phyloP scores from a whole-genome alignment of 2,888 invertebrate species.

The Caradrina clavipalpis region DNA sequence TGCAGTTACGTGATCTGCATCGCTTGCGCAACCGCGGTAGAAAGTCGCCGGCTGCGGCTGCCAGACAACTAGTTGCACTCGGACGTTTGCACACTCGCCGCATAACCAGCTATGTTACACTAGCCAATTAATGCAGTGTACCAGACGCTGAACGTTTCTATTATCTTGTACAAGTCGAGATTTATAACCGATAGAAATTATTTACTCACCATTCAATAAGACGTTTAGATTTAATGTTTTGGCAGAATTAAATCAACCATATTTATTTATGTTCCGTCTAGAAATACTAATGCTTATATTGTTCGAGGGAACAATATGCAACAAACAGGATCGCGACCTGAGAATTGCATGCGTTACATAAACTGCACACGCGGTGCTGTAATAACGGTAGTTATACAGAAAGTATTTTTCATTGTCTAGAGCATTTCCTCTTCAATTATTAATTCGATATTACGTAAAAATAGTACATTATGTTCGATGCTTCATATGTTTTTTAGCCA shows the following conservation, averaged over 20 bases:
- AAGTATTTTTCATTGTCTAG: constrained; percentile 88
- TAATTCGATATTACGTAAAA: constrained; percentile 78
- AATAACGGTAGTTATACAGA: constrained; percentile 80
- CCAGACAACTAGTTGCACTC: constrained; percentile 84
- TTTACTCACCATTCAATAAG: constrained; percentile 51
- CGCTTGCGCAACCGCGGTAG: constrained; percentile 88
- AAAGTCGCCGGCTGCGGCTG: constrained; percentile 82
- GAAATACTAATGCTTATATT: constrained; percentile 10
- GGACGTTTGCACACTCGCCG: constrained; percentile 80
- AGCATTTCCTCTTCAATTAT: constrained; percentile 84
- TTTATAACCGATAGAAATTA: constrained; percentile 52
- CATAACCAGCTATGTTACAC: constrained; percentile 82
- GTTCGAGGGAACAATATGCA: constrained; percentile 40
- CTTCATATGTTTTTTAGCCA: constrained; percentile 41
- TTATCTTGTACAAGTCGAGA: constrained; percentile 63
- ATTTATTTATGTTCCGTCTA: constrained; percentile 21
- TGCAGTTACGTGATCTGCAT: constrained; percentile 90
- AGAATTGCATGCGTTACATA: constrained; percentile 76
- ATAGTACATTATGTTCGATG: constrained; percentile 53
- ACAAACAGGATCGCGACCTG: constrained; percentile 44
- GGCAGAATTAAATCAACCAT: constrained; percentile 10
- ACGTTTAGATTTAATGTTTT: constrained; percentile 25
- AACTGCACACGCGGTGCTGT: constrained; percentile 66
- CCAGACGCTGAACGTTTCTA: constrained; percentile 71
- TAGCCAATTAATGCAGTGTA: constrained; percentile 77